These are phyloP conservation scores for Struthidea cinerea DNA, from an alignment of 2,113 vertebrate genomes.

Conservation along the genomic window DNA sequence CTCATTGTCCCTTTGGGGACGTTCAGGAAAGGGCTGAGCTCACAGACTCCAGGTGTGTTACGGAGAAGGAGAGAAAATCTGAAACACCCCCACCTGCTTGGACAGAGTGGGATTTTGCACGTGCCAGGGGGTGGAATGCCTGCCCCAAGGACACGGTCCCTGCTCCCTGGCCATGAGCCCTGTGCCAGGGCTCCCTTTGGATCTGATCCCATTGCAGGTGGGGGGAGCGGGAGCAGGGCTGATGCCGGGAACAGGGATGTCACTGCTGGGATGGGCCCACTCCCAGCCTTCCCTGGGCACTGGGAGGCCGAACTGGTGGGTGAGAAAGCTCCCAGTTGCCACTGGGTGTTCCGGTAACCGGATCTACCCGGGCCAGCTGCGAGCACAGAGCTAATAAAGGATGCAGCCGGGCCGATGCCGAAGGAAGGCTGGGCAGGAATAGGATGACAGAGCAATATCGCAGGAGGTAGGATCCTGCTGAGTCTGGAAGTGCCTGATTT, in stretches of 20 bases:
- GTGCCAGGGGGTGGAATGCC: background rate
- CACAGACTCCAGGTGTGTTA: background rate
- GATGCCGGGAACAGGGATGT: background rate
- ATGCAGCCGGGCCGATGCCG: background rate
- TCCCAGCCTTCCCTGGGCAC: background rate
- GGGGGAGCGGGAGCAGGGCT: rapidly evolving
- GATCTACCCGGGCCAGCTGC: rapidly evolving
- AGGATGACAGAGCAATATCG: constrained; percentile 57
- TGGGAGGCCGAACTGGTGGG: background rate
- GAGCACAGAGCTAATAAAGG: background rate
- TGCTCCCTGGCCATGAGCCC: background rate
- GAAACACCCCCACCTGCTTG: background rate
- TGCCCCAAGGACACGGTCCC: background rate
- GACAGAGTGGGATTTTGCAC: background rate
- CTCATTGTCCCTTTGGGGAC: background rate
- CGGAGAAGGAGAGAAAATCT: background rate
- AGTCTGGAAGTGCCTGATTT: constrained; percentile 38
- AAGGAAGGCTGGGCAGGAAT: constrained; percentile 22
- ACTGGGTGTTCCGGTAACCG: background rate
- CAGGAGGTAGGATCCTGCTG: constrained; percentile 48
- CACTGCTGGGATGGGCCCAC: background rate
- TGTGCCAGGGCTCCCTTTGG: background rate
- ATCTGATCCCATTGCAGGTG: rapidly evolving
- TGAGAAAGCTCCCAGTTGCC: background rate
- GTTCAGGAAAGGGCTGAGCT: background rate